Evolutionary conservation across 1,140 invertebrate species (phyloP).

Genomic region (Bombus picipes): DNA sequence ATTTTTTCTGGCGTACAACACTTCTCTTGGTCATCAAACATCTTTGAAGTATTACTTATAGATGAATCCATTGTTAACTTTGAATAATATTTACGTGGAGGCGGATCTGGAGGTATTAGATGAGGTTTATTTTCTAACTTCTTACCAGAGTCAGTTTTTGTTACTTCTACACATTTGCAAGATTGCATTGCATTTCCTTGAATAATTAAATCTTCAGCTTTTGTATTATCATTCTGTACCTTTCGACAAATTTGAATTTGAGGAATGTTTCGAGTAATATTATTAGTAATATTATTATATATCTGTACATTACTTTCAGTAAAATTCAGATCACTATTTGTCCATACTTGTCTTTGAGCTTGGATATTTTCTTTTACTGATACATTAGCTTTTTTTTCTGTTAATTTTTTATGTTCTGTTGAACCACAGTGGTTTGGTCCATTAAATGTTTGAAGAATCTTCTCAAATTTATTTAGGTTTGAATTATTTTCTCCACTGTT

Average conservation of each 20-base stretch:
- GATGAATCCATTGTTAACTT: conserved; percentile 64
- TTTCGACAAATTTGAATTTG: conserved; percentile 42
- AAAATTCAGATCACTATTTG: conserved; percentile 41
- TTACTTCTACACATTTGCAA: conserved; percentile 49
- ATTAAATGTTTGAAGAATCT: conserved; percentile 66
- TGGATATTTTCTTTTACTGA: conserved; percentile 28
- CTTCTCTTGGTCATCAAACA: conserved; percentile 61
- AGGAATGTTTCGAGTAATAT: conserved; percentile 32
- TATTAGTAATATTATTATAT: conserved; percentile 6
- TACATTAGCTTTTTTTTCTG: conserved; percentile 41
- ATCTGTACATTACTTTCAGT: conserved; percentile 18
- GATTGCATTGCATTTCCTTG: conserved; percentile 28
- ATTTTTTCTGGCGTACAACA: conserved; percentile 60
- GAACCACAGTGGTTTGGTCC: conserved; percentile 31
- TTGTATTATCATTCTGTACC: conserved; percentile 36
- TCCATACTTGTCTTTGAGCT: not conserved
- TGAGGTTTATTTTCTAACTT: conserved; percentile 71
- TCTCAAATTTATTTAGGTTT: conserved; percentile 55
- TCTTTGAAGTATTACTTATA: conserved; percentile 36
- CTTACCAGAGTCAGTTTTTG: conserved; percentile 50
- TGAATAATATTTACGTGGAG: conserved; percentile 80
- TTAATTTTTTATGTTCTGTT: conserved; percentile 54
- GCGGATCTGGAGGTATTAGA: conserved; percentile 81
- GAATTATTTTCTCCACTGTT: conserved; percentile 31
- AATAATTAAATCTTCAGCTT: conserved; percentile 19